Evolutionary conservation across 2,113 vertebrate species (phyloP).

Genomic region (Lepus timidus): DNA sequence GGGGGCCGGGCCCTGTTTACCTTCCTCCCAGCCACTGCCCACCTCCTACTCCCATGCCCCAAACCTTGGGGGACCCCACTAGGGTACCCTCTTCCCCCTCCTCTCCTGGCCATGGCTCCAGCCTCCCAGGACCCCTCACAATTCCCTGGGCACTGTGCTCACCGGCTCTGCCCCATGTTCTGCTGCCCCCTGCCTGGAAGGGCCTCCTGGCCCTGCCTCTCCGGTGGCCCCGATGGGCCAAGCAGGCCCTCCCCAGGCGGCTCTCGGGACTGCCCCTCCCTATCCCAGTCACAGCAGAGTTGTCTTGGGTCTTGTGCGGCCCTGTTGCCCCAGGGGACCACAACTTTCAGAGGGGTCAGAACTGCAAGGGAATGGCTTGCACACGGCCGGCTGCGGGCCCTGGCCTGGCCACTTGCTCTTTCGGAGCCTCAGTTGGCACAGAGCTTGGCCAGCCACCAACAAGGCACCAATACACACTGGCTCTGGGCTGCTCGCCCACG

Average conservation of each 20-base stretch:
- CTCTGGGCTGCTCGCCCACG: neutral
- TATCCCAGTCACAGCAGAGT: neutral
- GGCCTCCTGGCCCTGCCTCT: too few species aligned
- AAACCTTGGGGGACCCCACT: neutral
- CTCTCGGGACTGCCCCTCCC: too few species aligned
- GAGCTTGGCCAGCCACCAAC: neutral
- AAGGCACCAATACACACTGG: neutral
- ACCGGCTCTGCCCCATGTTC: neutral
- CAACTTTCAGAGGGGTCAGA: neutral
- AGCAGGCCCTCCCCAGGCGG: too few species aligned
- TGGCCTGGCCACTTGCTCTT: neutral
- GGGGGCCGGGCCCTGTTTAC: neutral
- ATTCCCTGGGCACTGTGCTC: neutral
- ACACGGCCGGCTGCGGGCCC: neutral
- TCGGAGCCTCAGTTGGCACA: neutral
- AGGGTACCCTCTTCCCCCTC: fast-evolving
- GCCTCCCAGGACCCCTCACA: neutral
- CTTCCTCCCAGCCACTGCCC: neutral
- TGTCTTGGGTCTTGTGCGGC: neutral
- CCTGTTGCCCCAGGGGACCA: neutral
- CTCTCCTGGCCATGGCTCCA: neutral
- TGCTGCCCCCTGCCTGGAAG: neutral
- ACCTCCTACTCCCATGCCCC: neutral
- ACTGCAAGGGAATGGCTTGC: neutral
- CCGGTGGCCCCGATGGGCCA: too few species aligned